These are phyloP conservation scores for Tapera naevia DNA, from an alignment of 2,797 vertebrate species.

Conservation along the genomic window DNA sequence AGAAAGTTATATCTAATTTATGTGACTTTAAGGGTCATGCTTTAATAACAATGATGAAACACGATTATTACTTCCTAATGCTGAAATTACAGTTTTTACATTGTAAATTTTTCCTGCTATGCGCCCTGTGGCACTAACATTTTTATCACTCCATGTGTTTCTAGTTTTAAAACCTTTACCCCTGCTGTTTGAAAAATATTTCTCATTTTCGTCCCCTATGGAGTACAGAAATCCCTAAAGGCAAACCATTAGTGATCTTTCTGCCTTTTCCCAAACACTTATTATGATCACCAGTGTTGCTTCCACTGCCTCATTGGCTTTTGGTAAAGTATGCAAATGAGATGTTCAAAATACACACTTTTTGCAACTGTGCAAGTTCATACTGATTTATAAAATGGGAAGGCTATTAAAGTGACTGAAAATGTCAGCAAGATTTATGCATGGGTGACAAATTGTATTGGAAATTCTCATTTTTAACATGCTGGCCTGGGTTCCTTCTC, in stretches of 20 bases:
- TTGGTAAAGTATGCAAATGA: conserved; percentile 99
- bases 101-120: conserved; percentile 91
- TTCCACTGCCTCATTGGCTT: conserved; percentile 99
- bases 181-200: conserved; percentile 99
- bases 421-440: conserved; percentile 99
- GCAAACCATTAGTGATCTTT: conserved; percentile 99
- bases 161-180: conserved; percentile 99
- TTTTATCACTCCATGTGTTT: conserved; percentile 99
- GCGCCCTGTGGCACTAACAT: conserved; percentile 99
- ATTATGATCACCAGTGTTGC: conserved; percentile 98
- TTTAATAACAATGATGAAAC: conserved; percentile 99
- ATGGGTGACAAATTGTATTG: conserved; percentile 99
- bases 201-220: conserved; percentile 99
- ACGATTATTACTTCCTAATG: conserved; percentile 99
- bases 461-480: conserved; percentile 85
- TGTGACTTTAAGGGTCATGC: conserved; percentile 94
- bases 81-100: conserved; percentile 98
- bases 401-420: conserved; percentile 98
- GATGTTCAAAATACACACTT: conserved; percentile 99
- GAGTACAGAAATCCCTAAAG: conserved; percentile 99
- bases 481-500: conserved; percentile 69
- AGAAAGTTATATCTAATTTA: conserved; percentile 88
- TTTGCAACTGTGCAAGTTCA: conserved; percentile 99
- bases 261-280: conserved; percentile 99
- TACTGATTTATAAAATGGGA: conserved; percentile 97